Evolutionary conservation across 2,113 vertebrate genomes (phyloP).

Genomic region (Cochlearius cochlearius): DNA sequence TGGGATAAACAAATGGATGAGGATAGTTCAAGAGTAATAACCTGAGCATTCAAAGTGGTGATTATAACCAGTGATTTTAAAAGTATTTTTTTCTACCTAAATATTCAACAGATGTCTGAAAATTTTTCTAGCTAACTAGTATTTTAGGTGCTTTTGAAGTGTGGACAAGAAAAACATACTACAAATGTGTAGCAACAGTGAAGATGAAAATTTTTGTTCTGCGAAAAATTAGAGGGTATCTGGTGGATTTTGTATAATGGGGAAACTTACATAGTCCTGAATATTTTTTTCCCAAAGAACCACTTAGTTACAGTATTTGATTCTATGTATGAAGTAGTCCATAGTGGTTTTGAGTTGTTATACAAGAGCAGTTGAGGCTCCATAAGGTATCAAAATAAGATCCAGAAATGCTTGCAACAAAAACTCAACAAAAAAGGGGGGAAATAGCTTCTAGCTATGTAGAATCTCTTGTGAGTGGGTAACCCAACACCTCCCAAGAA

Average conservation of each 20-base stretch:
- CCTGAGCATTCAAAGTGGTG: not conserved
- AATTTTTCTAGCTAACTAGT: not conserved
- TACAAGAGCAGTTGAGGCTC: not conserved
- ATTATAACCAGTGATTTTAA: not conserved
- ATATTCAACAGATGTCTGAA: not conserved
- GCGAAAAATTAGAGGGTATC: not conserved
- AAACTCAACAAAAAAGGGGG: not conserved
- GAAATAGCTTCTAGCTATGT: not conserved
- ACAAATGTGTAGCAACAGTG: not conserved
- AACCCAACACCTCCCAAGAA: not conserved
- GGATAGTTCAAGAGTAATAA: not conserved
- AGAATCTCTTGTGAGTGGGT: not conserved
- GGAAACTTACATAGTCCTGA: accelerated
- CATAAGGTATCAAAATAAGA: not conserved
- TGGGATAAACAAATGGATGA: not conserved
- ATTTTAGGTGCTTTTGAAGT: not conserved
- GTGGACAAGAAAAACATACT: not conserved
- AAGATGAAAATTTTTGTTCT: not conserved
- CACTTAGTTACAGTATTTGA: not conserved
- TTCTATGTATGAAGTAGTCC: not conserved
- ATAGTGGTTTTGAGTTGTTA: not conserved
- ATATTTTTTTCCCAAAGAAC: not conserved
- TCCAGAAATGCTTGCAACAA: not conserved
- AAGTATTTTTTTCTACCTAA: not conserved
- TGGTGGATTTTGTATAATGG: not conserved